These are phyloP conservation scores for Drosophila planitibia DNA, from an alignment of 2,888 invertebrate species.

Conservation along the genomic window DNA sequence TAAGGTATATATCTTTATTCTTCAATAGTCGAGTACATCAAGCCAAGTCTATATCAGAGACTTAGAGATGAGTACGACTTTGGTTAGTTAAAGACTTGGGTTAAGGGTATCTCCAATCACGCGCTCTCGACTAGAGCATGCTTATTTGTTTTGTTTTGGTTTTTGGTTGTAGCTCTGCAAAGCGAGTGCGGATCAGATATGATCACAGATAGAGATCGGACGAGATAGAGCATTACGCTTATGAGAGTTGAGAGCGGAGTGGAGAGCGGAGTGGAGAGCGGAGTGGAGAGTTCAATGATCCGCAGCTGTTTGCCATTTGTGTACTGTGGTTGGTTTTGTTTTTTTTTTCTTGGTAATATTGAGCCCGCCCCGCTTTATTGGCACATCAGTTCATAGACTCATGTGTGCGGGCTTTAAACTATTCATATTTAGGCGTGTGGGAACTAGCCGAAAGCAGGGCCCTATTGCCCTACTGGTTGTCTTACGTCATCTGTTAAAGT, in stretches of 20 bases:
- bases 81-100: background rate
- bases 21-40: background rate
- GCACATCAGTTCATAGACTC: slow-evolving; percentile 38
- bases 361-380: slow-evolving; percentile 51
- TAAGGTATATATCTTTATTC: background rate
- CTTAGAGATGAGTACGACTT: background rate
- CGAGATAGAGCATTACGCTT: background rate
- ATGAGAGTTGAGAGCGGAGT: background rate
- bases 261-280: slow-evolving; percentile 14
- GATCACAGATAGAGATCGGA: slow-evolving; percentile 4
- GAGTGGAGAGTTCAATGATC: slow-evolving; percentile 71
- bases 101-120: background rate
- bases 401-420: slow-evolving; percentile 3
- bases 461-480: slow-evolving; percentile 32
- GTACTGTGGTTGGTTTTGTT: slow-evolving; percentile 31
- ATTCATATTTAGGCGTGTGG: slow-evolving; percentile 33
- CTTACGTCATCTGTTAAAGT: slow-evolving; percentile 65
- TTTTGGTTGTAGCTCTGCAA: slow-evolving; percentile 59
- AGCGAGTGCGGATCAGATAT: slow-evolving; percentile 47
- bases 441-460: slow-evolving; percentile 40
- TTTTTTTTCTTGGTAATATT: slow-evolving; percentile 18
- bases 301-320: slow-evolving; percentile 48
- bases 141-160: slow-evolving; percentile 9
- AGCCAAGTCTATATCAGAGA: too few relatives aligned
- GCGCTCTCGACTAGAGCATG: background rate